Percentiles rank a stretch among this genome's conserved stretches.
Evolutionary conservation across 2,113 vertebrate genomes (phyloP).

Genomic region (Notechis scutatus): DNA sequence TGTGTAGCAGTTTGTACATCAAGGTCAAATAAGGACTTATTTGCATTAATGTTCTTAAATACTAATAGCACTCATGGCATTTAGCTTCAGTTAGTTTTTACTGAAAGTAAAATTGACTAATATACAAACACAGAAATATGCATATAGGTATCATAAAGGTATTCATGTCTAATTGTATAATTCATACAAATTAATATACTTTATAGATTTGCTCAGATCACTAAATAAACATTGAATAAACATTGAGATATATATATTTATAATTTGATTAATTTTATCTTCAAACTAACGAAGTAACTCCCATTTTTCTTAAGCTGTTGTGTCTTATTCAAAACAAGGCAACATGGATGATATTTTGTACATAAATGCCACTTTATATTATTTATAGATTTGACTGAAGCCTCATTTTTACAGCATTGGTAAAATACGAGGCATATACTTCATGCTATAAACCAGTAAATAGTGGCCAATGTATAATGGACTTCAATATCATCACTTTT

Average conservation of each 20-base stretch:
- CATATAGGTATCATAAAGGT: not conserved
- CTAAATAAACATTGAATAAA: constrained; percentile 20
- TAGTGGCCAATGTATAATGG: not conserved
- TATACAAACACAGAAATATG: not conserved
- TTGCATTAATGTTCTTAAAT: not conserved
- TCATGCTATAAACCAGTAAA: not conserved
- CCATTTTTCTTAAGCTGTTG: not conserved
- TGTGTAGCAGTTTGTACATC: not conserved
- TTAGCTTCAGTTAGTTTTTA: not conserved
- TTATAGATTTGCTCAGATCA: constrained; percentile 26
- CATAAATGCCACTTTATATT: not conserved
- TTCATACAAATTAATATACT: not conserved
- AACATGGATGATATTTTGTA: not conserved
- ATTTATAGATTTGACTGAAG: constrained; percentile 9
- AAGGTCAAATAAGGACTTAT: not conserved
- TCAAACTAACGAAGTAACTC: not conserved
- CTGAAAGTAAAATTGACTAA: not conserved
- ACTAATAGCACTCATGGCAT: not conserved
- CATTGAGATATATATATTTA: constrained; percentile 29
- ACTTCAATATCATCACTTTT: not conserved
- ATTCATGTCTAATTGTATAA: not conserved
- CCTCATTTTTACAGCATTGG: constrained; percentile 17
- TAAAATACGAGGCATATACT: constrained; percentile 23
- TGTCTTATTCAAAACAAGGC: not conserved
- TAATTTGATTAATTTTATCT: constrained; percentile 1